Conservation (phyloP, 1,140 invertebrate genomes). For the Brachionus rubens region DNA sequence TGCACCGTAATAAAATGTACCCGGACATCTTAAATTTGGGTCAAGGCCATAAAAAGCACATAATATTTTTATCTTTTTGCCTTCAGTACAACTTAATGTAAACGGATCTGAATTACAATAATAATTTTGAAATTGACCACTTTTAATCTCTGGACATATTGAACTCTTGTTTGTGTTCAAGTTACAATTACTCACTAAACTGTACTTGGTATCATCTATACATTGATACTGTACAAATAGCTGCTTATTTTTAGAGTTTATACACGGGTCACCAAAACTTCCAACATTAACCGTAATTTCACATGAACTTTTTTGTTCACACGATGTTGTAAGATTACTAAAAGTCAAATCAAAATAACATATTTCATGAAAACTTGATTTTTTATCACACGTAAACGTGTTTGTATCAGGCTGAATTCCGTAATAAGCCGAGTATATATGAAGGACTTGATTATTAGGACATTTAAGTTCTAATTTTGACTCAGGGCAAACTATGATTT, state of each 20-base stretch:
- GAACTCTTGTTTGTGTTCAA: constrained; percentile 28
- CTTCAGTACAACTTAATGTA: background rate
- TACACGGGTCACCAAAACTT: constrained; percentile 43
- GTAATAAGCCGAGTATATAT: constrained; percentile 27
- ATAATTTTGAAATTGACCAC: background rate
- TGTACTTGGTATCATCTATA: background rate
- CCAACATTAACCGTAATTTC: constrained; percentile 14
- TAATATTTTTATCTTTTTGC: background rate
- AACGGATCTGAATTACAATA: background rate
- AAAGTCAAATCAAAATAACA: constrained; percentile 42
- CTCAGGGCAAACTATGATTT: constrained; percentile 31
- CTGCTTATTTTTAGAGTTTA: constrained; percentile 34
- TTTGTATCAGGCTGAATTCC: constrained; percentile 36
- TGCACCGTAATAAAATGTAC: constrained; percentile 15
- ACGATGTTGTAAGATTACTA: constrained; percentile 20
- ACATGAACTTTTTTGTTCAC: constrained; percentile 16
- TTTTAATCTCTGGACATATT: constrained; percentile 13
- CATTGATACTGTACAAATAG: constrained; percentile 38
- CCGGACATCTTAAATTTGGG: constrained; percentile 11
- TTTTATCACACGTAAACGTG: background rate
- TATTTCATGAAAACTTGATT: constrained; percentile 18
- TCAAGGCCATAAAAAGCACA: constrained; percentile 45
- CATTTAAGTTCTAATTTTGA: constrained; percentile 29
- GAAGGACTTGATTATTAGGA: constrained; percentile 5
- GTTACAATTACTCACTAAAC: background rate